phyloP scores from a whole-genome alignment of 1,140 invertebrate species.

The Microplitis mediator region DNA sequence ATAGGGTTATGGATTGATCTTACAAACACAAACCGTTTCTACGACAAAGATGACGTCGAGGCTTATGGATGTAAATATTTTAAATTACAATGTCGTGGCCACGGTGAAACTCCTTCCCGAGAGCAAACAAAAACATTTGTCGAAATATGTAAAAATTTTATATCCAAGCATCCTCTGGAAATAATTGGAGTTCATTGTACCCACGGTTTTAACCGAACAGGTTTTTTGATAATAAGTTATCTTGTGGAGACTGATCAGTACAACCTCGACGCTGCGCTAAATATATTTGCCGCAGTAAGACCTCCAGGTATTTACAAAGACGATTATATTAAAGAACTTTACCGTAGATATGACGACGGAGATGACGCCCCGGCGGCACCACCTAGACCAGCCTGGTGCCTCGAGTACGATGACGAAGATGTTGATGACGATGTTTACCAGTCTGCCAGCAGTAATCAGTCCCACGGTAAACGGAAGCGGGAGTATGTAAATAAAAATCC shows the following conservation, averaged over 20 bases:
- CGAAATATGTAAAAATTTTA: constrained; percentile 77
- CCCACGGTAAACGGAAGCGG: constrained; percentile 45
- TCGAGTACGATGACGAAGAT: constrained; percentile 61
- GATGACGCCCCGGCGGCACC: constrained; percentile 77
- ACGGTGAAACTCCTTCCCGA: constrained; percentile 76
- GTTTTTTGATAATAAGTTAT: constrained; percentile 91
- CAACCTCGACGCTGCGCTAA: constrained; percentile 81
- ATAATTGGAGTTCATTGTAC: constrained; percentile 95
- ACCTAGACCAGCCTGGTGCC: constrained; percentile 82
- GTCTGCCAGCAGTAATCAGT: constrained; percentile 22
- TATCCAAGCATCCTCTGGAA: constrained; percentile 78
- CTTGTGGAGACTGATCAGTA: constrained; percentile 81
- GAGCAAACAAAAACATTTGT: constrained; percentile 84
- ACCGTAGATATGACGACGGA: constrained; percentile 77
- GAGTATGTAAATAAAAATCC: constrained; percentile 67
- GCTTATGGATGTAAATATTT: constrained; percentile 77
- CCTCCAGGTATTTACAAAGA: constrained; percentile 81
- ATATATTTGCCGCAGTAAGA: constrained; percentile 74
- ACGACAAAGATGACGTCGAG: constrained; percentile 81
- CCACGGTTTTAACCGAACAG: constrained; percentile 98
- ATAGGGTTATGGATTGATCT: constrained; percentile 96
- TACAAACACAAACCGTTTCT: constrained; percentile 94
- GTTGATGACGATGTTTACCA: constrained; percentile 47
- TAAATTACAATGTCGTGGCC: constrained; percentile 87
- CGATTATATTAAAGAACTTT: constrained; percentile 78